These are phyloP conservation scores for Manis pentadactyla DNA, from an alignment of 2,797 vertebrate genomes.

Conservation along the genomic window DNA sequence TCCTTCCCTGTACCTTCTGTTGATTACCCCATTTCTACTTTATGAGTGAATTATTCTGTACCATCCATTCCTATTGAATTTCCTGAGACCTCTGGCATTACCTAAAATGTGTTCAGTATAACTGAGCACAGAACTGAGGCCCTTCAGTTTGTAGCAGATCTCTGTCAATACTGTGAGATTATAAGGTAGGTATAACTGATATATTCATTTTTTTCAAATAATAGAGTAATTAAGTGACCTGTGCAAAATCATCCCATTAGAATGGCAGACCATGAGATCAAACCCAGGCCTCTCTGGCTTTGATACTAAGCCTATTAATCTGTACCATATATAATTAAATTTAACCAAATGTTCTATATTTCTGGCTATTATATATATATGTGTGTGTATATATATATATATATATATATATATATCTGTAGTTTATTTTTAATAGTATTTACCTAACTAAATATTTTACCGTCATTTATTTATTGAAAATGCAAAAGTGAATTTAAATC, in stretches of 20 bases:
- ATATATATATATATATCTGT: neutral
- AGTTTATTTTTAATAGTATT: neutral
- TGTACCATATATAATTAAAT: neutral
- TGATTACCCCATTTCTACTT: neutral
- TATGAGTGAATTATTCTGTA: neutral
- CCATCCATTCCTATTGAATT: neutral
- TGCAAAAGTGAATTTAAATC: neutral
- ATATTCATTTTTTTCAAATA: neutral
- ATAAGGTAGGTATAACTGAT: neutral
- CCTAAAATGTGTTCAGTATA: neutral
- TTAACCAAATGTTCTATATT: neutral
- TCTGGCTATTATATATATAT: neutral
- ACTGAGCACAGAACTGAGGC: neutral
- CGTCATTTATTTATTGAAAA: neutral
- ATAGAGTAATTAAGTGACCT: neutral
- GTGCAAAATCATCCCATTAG: neutral
- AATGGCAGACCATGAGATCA: neutral
- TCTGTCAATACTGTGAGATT: neutral
- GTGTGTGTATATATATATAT: too few species aligned
- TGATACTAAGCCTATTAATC: neutral
- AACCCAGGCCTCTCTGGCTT: neutral
- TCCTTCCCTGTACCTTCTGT: neutral
- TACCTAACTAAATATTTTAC: neutral
- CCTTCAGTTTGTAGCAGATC: neutral
- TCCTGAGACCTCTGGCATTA: neutral